Base-by-base conservation (phyloP, 1,140 invertebrate genomes). In the Dinothrombium tinctorium region DNA sequence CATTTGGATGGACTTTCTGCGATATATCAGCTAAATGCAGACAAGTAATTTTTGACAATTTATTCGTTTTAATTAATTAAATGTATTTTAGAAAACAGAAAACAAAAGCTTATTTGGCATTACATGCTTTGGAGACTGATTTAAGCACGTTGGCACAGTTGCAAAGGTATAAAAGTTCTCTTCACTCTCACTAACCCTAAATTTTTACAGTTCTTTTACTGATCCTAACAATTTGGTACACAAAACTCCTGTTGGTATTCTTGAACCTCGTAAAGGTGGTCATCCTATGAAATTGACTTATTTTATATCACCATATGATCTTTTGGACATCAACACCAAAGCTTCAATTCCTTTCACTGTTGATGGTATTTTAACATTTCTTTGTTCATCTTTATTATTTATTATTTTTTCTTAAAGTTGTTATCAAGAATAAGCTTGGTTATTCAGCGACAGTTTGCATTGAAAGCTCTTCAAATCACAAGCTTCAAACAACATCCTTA, bases 251-350 rank as follows among this genome's bases (percentile, higher is more conserved):
- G 74, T 92, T 47, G 87, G 86, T 21, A 59, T 69, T 33, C 47
- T 69, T 20, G 53, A 65, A 44, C 58, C 59, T 21, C 47, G 67
- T 25, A 54, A 59, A 47, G 66, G 65, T 49, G 67, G 63, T 61
- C 81, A 87, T 56, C 76, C 84, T 0, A 82, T 90, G 76, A 79
- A 79, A 50, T 57, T 94, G 11, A 87, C 80, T 0, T 95, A 89
- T 57, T 90, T 90, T 56, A 78, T 92, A 15, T 79, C 81, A n/a
- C 83, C 83, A 0, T 90, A 89, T 56, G 82, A 90, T 56, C 62
- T 90, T 14, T 62, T 89, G 46, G 75, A 87, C 59, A 64, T 70
- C 41, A 71, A 73, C 44, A 68, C 65, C 43, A 71, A 71, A 50
- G 68, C 68, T n/a, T 66, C 73, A 12, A 69, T 77, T 53, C 68